Evolutionary conservation across 2,113 vertebrate genomes (phyloP).

Genomic region (Panthera leo): DNA sequence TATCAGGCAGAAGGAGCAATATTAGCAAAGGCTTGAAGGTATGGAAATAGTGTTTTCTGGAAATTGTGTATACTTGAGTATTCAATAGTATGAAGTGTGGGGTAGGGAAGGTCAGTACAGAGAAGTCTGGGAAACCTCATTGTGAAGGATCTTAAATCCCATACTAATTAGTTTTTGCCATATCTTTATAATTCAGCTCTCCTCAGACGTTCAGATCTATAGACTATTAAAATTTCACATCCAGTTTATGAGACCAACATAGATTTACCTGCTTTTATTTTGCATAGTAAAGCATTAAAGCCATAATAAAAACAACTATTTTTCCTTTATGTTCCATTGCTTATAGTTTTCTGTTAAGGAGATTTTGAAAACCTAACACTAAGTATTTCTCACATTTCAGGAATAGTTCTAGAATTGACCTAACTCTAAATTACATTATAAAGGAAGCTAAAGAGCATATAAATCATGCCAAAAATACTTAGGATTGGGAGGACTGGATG

Average conservation of each 20-base stretch:
- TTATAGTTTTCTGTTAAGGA: slow-evolving; percentile 24
- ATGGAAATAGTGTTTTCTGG: not conserved
- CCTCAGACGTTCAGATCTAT: not conserved
- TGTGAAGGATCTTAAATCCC: not conserved
- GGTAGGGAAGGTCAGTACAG: not conserved
- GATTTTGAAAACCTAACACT: slow-evolving; percentile 17
- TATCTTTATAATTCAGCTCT: not conserved
- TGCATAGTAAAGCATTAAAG: not conserved
- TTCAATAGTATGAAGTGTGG: not conserved
- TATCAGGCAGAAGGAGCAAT: not conserved
- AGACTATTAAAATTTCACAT: not conserved
- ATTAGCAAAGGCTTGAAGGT: not conserved
- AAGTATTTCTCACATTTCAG: slow-evolving; percentile 58
- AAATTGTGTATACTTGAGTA: not conserved
- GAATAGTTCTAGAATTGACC: slow-evolving; percentile 50
- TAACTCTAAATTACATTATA: slow-evolving; percentile 73
- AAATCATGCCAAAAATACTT: slow-evolving; percentile 83
- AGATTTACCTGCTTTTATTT: slow-evolving; percentile 32
- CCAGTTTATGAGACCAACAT: not conserved
- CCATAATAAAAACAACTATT: not conserved
- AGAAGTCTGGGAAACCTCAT: not conserved
- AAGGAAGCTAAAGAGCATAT: slow-evolving; percentile 77
- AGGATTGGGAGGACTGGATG: slow-evolving; percentile 70
- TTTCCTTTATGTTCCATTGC: slow-evolving; percentile 24
- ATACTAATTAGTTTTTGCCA: not conserved